phyloP scores from a whole-genome alignment of 2,888 invertebrate species.

The Neoscelio sp. region DNA sequence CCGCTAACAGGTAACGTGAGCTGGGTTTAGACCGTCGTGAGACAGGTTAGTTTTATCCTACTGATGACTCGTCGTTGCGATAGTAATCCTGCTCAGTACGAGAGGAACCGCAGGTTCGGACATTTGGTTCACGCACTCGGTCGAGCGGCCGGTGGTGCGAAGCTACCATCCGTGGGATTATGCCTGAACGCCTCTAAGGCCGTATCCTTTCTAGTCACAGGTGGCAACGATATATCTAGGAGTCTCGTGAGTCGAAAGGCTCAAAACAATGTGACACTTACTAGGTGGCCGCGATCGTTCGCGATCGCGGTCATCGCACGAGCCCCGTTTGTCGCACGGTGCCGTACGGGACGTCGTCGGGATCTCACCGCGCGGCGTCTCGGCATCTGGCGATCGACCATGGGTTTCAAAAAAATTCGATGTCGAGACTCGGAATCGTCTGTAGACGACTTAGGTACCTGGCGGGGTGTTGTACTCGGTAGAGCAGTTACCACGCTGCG shows the following conservation, averaged over 20 bases:
- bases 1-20: slow-evolving; percentile 88
- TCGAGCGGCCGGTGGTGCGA: slow-evolving; percentile 87
- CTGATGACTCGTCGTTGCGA: slow-evolving; percentile 84
- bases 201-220: slow-evolving; percentile 86
- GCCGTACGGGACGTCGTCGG: too few relatives aligned
- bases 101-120: slow-evolving; percentile 86
- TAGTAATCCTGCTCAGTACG: slow-evolving; percentile 85
- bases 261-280: slow-evolving; percentile 76
- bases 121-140: slow-evolving; percentile 86
- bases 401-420: too few relatives aligned
- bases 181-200: slow-evolving; percentile 85
- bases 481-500: too few relatives aligned
- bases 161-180: too few relatives aligned
- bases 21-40: slow-evolving; percentile 88
- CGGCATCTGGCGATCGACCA: too few relatives aligned
- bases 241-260: slow-evolving; percentile 83
- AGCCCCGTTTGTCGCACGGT: too few relatives aligned
- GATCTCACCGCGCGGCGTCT: too few relatives aligned
- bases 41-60: slow-evolving; percentile 85
- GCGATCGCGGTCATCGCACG: too few relatives aligned
- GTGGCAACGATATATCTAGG: slow-evolving; percentile 83
- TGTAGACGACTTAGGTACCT: too few relatives aligned
- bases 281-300: too few relatives aligned
- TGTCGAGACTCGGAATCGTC: too few relatives aligned
- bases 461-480: too few relatives aligned